Percentiles rank a stretch among this genome's conserved stretches.
Conservation (phyloP, 2,797 vertebrate species). For the Micropoecilia bifurca region DNA sequence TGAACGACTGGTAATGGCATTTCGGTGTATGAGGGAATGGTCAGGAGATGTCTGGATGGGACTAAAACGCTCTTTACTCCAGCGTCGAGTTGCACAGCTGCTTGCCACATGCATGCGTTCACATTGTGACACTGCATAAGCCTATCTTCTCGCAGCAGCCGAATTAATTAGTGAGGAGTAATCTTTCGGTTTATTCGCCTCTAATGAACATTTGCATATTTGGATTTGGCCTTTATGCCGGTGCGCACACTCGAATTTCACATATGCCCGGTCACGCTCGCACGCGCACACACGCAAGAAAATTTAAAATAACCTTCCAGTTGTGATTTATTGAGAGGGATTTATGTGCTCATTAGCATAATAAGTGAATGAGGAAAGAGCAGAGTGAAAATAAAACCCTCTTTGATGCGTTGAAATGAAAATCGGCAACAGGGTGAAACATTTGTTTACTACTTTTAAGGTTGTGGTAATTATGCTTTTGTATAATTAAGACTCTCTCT, state of each 20-base stretch:
- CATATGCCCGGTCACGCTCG: not conserved
- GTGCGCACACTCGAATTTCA: not conserved
- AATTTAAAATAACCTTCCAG: conserved; percentile 21
- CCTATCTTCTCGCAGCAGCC: conserved; percentile 24
- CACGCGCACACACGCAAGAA: not conserved
- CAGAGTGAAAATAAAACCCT: conserved; percentile 43
- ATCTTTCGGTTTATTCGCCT: conserved; percentile 18
- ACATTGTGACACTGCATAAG: not conserved
- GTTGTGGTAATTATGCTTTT: not conserved
- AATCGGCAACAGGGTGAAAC: conserved; percentile 44
- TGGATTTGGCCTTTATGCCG: conserved; percentile 32
- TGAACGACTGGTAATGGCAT: conserved; percentile 61
- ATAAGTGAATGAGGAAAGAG: conserved; percentile 43
- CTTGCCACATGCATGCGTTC: not conserved
- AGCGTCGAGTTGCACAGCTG: not conserved
- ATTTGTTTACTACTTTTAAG: conserved; percentile 21
- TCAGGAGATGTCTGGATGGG: conserved; percentile 20
- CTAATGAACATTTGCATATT: conserved; percentile 30
- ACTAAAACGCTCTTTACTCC: conserved; percentile 19
- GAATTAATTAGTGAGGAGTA: conserved; percentile 40
- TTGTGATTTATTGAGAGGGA: conserved; percentile 26
- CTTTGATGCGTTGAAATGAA: conserved; percentile 46
- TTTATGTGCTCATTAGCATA: conserved; percentile 61
- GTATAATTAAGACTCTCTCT: not conserved
- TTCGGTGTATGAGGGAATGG: conserved; percentile 51